Conservation (phyloP, 2,113 vertebrate species). For the Nannospalax galili region DNA sequence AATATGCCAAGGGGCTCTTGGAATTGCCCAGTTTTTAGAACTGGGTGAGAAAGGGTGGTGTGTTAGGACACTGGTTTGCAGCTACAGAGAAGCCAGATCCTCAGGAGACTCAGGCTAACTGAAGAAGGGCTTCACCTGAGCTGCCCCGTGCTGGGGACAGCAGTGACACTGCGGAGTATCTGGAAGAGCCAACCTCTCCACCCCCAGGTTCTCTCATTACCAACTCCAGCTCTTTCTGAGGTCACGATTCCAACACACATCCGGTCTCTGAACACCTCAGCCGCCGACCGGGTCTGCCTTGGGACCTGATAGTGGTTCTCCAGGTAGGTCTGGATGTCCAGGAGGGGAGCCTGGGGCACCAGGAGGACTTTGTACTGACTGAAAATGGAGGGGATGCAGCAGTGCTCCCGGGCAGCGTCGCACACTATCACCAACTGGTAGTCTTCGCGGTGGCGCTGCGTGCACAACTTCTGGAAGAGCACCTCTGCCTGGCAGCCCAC, state of each 20-base stretch:
- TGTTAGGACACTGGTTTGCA: neutral
- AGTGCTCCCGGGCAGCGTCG: slow-evolving; percentile 91
- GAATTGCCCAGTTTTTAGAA: fast-evolving
- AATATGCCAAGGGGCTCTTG: too few species aligned
- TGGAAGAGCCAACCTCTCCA: fast-evolving
- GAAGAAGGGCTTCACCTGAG: too few species aligned
- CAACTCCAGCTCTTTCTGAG: slow-evolving; percentile 93
- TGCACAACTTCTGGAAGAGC: slow-evolving; percentile 89
- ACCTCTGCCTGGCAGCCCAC: slow-evolving; percentile 90
- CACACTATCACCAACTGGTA: slow-evolving; percentile 93
- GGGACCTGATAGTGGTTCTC: slow-evolving; percentile 88
- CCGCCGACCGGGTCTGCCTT: slow-evolving; percentile 83
- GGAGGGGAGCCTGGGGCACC: slow-evolving; percentile 86
- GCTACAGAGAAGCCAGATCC: neutral
- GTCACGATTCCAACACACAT: slow-evolving; percentile 92
- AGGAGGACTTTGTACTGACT: slow-evolving; percentile 92
- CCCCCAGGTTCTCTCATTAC: slow-evolving; percentile 79
- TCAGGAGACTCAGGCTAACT: neutral
- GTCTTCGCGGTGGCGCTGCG: slow-evolving; percentile 80
- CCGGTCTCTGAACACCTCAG: slow-evolving; percentile 88
- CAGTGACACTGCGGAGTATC: fast-evolving
- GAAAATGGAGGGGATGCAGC: slow-evolving; percentile 94
- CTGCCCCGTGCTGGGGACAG: fast-evolving
- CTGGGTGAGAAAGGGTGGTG: fast-evolving
- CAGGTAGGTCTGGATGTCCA: slow-evolving; percentile 89